Conservation (phyloP, 2,888 invertebrate genomes). For the Macrosoma leucophasiata region DNA sequence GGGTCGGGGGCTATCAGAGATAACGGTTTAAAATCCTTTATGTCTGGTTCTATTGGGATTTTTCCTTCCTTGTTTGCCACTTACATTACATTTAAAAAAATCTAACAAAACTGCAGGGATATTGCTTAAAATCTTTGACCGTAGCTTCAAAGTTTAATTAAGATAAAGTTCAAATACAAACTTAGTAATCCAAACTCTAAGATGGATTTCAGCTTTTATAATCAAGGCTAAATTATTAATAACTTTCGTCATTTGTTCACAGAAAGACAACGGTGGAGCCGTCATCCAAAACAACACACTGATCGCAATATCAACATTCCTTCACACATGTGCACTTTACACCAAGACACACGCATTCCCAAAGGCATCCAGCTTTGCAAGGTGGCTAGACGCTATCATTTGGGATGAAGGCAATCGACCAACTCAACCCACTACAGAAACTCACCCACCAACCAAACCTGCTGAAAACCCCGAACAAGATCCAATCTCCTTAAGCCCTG, state of each 20-base stretch:
- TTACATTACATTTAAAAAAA: too few relatives aligned
- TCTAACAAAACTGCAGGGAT: too few relatives aligned
- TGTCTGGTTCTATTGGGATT: too few relatives aligned
- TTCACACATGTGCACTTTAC: slow-evolving; percentile 57
- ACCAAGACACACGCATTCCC: slow-evolving; percentile 61
- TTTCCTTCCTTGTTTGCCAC: too few relatives aligned
- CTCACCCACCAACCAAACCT: slow-evolving; percentile 5
- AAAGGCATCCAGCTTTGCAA: slow-evolving; percentile 46
- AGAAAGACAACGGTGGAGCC: slow-evolving; percentile 66
- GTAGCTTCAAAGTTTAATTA: too few relatives aligned
- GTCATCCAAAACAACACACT: slow-evolving; percentile 62
- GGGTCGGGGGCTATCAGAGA: too few relatives aligned
- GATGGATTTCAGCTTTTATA: too few relatives aligned
- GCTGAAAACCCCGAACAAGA: slow-evolving; percentile 26
- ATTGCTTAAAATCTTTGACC: too few relatives aligned
- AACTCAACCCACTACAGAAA: slow-evolving; percentile 27
- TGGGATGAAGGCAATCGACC: slow-evolving; percentile 59
- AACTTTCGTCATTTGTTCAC: slow-evolving; percentile 29
- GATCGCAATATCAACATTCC: slow-evolving; percentile 49
- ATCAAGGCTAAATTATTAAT: too few relatives aligned
- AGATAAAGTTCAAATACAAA: too few relatives aligned
- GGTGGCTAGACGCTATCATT: slow-evolving; percentile 58
- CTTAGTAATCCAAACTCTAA: too few relatives aligned
- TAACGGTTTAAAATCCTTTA: too few relatives aligned
- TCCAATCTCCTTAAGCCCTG: slow-evolving; percentile 29